Conservation (phyloP, 2,113 vertebrate species). For the Hippopotamus amphibius region DNA sequence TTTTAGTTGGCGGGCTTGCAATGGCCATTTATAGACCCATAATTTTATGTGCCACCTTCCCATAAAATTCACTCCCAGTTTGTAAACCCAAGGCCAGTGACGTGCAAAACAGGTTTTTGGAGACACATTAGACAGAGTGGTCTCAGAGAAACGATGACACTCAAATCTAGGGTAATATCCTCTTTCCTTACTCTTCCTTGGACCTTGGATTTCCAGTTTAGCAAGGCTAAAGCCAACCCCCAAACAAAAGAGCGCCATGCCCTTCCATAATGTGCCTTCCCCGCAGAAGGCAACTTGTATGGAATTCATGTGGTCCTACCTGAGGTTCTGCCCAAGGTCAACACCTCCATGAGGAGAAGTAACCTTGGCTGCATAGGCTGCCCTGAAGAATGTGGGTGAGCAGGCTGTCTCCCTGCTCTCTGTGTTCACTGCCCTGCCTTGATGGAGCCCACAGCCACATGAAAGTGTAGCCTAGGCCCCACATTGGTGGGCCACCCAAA, state of each 20-base stretch:
- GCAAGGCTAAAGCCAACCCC: background rate
- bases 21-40: slow-evolving; percentile 54
- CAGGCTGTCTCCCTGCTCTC: background rate
- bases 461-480: background rate
- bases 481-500: background rate
- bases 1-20: slow-evolving; percentile 49
- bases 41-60: slow-evolving; percentile 49
- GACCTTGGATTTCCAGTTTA: background rate
- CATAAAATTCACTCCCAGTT: slow-evolving; percentile 63
- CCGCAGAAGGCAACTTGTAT: background rate
- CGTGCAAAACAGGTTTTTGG: slow-evolving; percentile 23
- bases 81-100: slow-evolving; percentile 51
- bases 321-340: background rate
- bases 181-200: background rate
- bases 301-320: background rate
- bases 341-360: background rate
- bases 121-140: slow-evolving; percentile 15
- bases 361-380: background rate
- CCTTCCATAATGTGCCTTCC: background rate
- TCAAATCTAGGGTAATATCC: background rate
- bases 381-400: background rate
- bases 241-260: background rate
- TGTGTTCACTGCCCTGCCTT: background rate
- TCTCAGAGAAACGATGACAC: background rate
- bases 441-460: background rate